A percentile compares a stretch with the other conserved stretches of the same genome.
These are phyloP conservation scores for Epistrophe grossulariae DNA, from an alignment of 2,888 invertebrate species.

Conservation along the genomic window DNA sequence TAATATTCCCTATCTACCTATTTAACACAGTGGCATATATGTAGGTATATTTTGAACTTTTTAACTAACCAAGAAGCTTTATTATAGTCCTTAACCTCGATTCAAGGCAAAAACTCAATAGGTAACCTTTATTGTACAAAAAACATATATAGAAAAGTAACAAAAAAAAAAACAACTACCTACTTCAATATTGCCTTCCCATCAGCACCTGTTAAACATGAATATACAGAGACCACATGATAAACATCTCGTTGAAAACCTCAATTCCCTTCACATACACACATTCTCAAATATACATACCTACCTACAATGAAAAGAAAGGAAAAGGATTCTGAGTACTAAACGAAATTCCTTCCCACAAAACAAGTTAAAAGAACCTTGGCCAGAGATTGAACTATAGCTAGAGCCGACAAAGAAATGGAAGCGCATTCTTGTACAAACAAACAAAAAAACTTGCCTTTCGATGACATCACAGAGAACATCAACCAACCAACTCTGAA, in stretches of 20 bases:
- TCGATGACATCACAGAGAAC: conserved; percentile 38
- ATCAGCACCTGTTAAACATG: conserved; percentile 59
- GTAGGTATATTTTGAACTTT: background rate
- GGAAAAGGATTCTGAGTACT: background rate
- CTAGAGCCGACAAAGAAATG: conserved; percentile 33
- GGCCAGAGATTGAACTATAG: conserved; percentile 12
- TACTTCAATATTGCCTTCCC: conserved; percentile 19
- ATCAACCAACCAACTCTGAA: conserved; percentile 50
- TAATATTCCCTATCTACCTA: background rate
- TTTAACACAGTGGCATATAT: background rate
- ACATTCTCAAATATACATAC: background rate
- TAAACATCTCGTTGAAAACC: conserved; percentile 52
- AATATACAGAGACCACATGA: conserved; percentile 49
- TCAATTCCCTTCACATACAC: conserved; percentile 35
- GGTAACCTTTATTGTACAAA: background rate
- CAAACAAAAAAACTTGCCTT: conserved; percentile 23
- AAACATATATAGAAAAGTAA: background rate
- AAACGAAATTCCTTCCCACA: background rate
- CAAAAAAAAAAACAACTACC: too few species aligned
- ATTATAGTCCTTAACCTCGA: conserved; percentile 5
- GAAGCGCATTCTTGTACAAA: conserved; percentile 19
- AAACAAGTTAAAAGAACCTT: conserved; percentile 7
- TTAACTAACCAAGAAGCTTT: background rate
- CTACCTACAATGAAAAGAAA: background rate
- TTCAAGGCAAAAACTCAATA: conserved; percentile 13